Base-by-base conservation (phyloP, 2,888 invertebrate species). In the Augochlorella aurata region DNA sequence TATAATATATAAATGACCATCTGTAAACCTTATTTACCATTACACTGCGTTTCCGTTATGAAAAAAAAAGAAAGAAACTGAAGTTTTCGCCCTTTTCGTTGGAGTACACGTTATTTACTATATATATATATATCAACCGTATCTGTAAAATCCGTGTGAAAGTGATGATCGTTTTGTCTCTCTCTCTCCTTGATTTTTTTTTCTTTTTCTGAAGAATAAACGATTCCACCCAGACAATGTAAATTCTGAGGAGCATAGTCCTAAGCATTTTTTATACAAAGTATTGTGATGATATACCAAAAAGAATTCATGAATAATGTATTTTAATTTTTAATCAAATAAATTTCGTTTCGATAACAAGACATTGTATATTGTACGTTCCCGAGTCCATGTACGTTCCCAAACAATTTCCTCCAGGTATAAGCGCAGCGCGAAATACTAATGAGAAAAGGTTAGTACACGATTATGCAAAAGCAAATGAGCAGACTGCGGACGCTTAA, bases 241-340 rank as follows among this genome's bases (percentile, higher is more conserved):
- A 84, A 83, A 90, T 85, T 85, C 86, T 79, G 78, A 79, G 77
- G 76, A 82, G 81, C 77, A 81, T 89, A 90, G 88, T 79, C 83
- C 81, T 88, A 90, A 90, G 87, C 82, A 87, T 87, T 88, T 90
- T 90, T 91, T 90, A 87, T 89, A 89, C 89, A 84, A 87, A 87
- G 83, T 80, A 85, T 87, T 90, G 89, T 88, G 90, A 90, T 90
- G 83, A 85, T 85, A 83, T 83, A 89, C 86, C 88, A 90, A 90
- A 88, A 85, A 83, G 77, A 88, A 82, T 83, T 88, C 87, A 85
- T 87, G 82, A 84, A 87, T 88, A 84, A 89, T 91, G 90, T 91
- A 91, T 90, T 90, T 89, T 89, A 89, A 89, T 91, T 89, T 91
- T 87, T 87, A 89, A 89, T 87, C 84, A 85, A 91, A 91, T 90